Evolutionary conservation across 2,888 invertebrate species (phyloP).

Genomic region (Andrena minutula): DNA sequence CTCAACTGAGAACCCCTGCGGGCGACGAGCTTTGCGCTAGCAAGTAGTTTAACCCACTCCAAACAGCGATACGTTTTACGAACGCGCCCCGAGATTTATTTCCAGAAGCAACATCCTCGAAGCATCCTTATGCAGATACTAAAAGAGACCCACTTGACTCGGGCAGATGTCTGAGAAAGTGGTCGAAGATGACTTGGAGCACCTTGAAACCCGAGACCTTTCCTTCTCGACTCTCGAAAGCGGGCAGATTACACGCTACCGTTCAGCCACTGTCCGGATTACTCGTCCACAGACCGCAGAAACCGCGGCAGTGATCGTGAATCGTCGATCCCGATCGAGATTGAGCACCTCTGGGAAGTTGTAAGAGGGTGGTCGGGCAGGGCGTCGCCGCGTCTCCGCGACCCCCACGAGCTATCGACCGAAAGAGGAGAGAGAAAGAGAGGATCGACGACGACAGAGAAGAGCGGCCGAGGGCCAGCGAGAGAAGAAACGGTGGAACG

Average conservation of each 20-base stretch:
- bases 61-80: constrained; percentile 23
- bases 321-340: constrained; percentile 61
- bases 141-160: not conserved
- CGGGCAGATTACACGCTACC: not conserved
- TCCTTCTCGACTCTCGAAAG: not conserved
- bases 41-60: constrained; percentile 30
- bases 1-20: constrained; percentile 54
- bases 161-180: constrained; percentile 8
- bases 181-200: not conserved
- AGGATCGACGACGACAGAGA: constrained; percentile 46
- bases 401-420: constrained; percentile 84
- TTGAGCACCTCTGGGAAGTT: constrained; percentile 82
- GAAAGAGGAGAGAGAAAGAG: constrained; percentile 73
- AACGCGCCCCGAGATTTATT: constrained; percentile 13
- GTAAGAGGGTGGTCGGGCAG: constrained; percentile 80
- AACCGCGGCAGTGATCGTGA: not conserved
- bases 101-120: not conserved
- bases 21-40: constrained; percentile 29
- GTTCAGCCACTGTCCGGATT: not conserved
- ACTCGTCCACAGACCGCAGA: not conserved
- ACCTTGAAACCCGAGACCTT: not conserved
- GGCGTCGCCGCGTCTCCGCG: constrained; percentile 85
- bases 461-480: constrained; percentile 19
- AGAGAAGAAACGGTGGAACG: constrained; percentile 56
- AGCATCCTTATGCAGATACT: not conserved